A percentile compares a stretch with the other conserved stretches of the same genome.
phyloP scores from a whole-genome alignment of 2,797 vertebrate species.

The Enteromius afrohamiltoni region DNA sequence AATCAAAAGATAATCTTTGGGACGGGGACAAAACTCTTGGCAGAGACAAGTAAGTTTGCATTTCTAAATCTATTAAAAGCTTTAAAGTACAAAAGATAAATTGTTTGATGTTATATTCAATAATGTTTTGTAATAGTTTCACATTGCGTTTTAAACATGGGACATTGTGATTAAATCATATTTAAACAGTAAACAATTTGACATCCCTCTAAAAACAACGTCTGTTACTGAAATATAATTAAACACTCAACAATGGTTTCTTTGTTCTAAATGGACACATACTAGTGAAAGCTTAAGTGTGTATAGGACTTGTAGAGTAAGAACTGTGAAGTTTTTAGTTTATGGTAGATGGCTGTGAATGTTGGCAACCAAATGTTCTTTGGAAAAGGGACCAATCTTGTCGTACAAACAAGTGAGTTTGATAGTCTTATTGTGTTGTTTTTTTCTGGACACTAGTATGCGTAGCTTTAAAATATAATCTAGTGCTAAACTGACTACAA shows the following conservation, averaged over 20 bases:
- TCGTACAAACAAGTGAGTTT: background rate
- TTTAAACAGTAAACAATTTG: background rate
- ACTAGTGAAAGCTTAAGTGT: background rate
- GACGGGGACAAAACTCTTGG: conserved; percentile 8
- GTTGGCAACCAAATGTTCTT: background rate
- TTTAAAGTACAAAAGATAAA: background rate
- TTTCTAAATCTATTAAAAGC: background rate
- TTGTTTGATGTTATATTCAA: background rate
- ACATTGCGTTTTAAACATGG: background rate
- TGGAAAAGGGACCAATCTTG: background rate
- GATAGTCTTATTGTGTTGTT: background rate
- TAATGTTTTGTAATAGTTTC: background rate
- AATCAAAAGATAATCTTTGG: conserved; percentile 23
- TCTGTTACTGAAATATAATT: background rate
- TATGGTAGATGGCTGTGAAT: conserved; percentile 6
- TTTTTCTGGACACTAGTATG: background rate
- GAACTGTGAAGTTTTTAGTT: conserved; percentile 17
- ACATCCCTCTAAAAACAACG: background rate
- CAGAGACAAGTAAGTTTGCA: conserved; percentile 25
- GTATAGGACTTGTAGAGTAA: background rate
- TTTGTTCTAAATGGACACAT: background rate
- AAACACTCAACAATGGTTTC: background rate
- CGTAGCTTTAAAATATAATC: background rate
- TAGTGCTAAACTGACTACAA: background rate
- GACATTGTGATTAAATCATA: background rate